Percentiles rank a stretch among this genome's conserved stretches.
These are phyloP conservation scores for Macaria notata DNA, from an alignment of 2,888 invertebrate species.

Conservation along the genomic window DNA sequence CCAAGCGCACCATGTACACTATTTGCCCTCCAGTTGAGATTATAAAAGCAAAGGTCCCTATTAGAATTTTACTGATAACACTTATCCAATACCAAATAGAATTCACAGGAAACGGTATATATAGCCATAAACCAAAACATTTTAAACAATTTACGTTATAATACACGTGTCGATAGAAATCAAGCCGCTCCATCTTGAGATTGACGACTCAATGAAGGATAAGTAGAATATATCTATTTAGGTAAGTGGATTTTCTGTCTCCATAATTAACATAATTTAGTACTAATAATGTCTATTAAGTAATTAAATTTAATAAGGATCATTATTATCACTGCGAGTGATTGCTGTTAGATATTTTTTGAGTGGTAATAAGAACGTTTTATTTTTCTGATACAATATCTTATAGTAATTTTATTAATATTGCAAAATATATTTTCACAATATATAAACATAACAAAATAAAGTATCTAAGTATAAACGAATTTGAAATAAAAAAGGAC, in stretches of 20 bases:
- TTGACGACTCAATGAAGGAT: not conserved
- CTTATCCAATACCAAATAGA: slow-evolving; percentile 45
- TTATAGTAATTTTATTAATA: no score
- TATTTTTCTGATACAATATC: no score
- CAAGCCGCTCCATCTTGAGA: slow-evolving; percentile 39
- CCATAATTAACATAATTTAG: slow-evolving; percentile 26
- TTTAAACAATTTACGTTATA: slow-evolving; percentile 48
- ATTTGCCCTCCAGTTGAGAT: slow-evolving; percentile 49
- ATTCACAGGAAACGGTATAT: slow-evolving; percentile 43
- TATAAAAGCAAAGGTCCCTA: slow-evolving; percentile 40
- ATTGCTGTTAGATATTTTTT: no score
- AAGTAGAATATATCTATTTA: slow-evolving; percentile 16
- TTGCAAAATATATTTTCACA: no score
- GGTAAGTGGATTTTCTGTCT: slow-evolving; percentile 12
- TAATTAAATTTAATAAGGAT: not conserved
- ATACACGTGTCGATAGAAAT: slow-evolving; percentile 46
- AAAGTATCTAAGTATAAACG: no score
- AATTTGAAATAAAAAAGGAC: no score
- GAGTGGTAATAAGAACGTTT: no score
- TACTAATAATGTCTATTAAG: slow-evolving; percentile 1
- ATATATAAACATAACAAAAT: no score
- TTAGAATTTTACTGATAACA: slow-evolving; percentile 36
- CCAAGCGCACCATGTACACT: slow-evolving; percentile 43
- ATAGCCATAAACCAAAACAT: slow-evolving; percentile 50
- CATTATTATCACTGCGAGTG: no score